Base-by-base conservation (phyloP, 2,888 invertebrate genomes). In the Strigamia crassipes region DNA sequence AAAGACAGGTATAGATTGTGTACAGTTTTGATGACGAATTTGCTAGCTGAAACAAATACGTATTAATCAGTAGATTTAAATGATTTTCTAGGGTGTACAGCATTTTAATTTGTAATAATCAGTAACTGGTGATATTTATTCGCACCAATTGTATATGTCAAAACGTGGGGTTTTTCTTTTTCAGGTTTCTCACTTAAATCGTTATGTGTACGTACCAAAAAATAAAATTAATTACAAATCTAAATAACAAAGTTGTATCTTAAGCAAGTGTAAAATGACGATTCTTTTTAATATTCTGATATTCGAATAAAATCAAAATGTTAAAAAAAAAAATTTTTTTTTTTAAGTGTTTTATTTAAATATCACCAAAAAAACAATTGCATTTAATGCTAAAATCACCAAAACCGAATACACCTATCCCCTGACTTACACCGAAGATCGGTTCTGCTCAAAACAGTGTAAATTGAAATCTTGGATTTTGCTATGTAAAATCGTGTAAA, bases 21-120 rank as follows among this genome's bases (percentile, higher is more conserved):
- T 56, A 56, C 56, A 56, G 21, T 18, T 56, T 56, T 56, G 21
- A 56, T 56, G 21, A 56, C 21, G 21, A 46, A 46, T 46, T 46
- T 46, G 46, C 46, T 46, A 15, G n/a, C 4, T 46, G 56, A 56
- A 56, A 27, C 27, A 27, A 27, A 56, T 56, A 21, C 18, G 21
- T 46, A n/a, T n/a, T 56, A 56, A 56, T 56, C 56, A 73, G 31
- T 73, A 23, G 73, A 15, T 73, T 27, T 61, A 18, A 73, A 31
- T 73, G 73, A 73, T 73, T 73, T 73, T 31, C 8, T 73, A 73
- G 73, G 73, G 73, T 73, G 73, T 73, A 73, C 73, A 73, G 73
- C 73, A 31, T 73, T 73, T 73, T 73, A 31, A 31, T 73, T 73
- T 56, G 8, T 56, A 56, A n/a, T 66, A 66, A 27, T 73, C 73